Evolutionary conservation across 1,140 invertebrate species (phyloP).

Genomic region (honey bee (Apis mellifera)): DNA sequence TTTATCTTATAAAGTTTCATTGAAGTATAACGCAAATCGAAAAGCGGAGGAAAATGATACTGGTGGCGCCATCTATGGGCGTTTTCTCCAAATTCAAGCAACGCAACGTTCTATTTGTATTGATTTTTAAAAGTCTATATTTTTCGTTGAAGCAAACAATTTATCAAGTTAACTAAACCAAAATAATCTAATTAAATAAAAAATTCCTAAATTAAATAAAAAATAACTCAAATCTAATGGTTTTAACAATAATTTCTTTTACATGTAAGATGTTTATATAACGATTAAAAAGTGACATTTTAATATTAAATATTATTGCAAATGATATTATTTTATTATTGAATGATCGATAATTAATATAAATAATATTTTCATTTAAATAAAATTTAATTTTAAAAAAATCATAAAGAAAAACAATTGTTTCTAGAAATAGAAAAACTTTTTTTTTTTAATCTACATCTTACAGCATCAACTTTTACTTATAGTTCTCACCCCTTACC

Average conservation of each 20-base stretch:
- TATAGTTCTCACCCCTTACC: conserved; percentile 63
- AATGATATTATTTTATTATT: background rate
- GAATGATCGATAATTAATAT: background rate
- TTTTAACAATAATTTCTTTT: too few relatives aligned
- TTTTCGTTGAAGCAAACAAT: background rate
- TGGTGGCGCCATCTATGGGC: conserved; percentile 51
- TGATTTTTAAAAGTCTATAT: background rate
- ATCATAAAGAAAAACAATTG: conserved; percentile 50
- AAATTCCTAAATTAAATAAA: background rate
- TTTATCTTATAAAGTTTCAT: background rate
- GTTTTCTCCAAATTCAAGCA: conserved; percentile 4
- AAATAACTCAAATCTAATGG: too few relatives aligned
- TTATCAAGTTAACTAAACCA: background rate
- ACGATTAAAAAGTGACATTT: too few relatives aligned
- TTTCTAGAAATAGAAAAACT: background rate
- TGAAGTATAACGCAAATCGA: too few relatives aligned
- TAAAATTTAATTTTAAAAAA: background rate
- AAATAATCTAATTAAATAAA: background rate
- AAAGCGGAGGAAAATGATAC: background rate
- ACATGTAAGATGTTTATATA: too few relatives aligned
- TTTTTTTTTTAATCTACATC: conserved; percentile 57
- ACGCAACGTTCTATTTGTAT: conserved; percentile 5
- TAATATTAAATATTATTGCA: background rate
- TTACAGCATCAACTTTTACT: conserved; percentile 75
- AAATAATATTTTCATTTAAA: background rate